phyloP scores from a whole-genome alignment of 2,797 vertebrate genomes.

The Chelon auratus region DNA sequence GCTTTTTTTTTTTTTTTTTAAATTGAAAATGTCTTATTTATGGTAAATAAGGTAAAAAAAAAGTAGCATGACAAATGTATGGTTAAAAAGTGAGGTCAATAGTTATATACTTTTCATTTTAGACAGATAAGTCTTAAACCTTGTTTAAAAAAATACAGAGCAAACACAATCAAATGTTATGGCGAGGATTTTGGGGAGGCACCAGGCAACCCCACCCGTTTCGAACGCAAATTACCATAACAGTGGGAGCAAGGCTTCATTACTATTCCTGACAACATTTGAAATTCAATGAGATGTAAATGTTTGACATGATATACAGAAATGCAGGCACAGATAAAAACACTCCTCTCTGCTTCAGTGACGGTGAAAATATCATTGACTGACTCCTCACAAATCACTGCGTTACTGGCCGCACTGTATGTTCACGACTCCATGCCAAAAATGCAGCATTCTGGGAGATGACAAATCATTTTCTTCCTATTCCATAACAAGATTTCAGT shows the following conservation, averaged over 20 bases:
- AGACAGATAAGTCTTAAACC: constrained; percentile 15
- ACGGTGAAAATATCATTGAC: constrained; percentile 85
- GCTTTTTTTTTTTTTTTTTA: constrained; percentile 6
- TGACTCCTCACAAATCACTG: constrained; percentile 75
- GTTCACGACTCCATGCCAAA: constrained; percentile 64
- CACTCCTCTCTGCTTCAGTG: constrained; percentile 81
- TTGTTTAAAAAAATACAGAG: constrained; percentile 22
- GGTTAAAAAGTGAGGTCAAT: not conserved
- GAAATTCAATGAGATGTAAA: constrained; percentile 91
- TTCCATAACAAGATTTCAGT: constrained; percentile 22
- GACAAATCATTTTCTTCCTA: constrained; percentile 52
- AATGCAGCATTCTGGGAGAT: constrained; percentile 51
- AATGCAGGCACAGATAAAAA: constrained; percentile 82
- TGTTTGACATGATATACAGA: constrained; percentile 87
- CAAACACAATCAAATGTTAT: constrained; percentile 70
- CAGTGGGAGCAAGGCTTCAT: constrained; percentile 87
- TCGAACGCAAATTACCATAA: constrained; percentile 85
- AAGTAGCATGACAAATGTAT: not conserved
- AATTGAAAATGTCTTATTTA: constrained; percentile 20
- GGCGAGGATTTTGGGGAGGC: constrained; percentile 69
- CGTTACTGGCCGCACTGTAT: constrained; percentile 64
- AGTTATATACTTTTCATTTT: not conserved
- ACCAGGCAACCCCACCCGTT: constrained; percentile 57
- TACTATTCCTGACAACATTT: constrained; percentile 88
- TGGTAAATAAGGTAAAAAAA: not conserved